Conservation (phyloP, 2,113 vertebrate genomes). For the Dryoscopus gambensis region DNA sequence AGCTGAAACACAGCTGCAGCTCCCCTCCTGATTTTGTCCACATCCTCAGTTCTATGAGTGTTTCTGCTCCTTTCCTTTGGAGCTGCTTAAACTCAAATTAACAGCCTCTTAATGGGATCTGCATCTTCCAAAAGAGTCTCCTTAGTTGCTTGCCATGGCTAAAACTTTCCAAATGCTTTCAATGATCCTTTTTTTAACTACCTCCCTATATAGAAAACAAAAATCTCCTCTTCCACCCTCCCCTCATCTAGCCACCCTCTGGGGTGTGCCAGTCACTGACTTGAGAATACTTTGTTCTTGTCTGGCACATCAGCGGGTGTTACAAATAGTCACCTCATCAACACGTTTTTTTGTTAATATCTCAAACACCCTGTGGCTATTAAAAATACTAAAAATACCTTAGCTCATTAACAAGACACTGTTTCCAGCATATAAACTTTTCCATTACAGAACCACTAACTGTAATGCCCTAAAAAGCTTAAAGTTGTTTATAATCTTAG, state of each 20-base stretch:
- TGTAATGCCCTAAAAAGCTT: not conserved
- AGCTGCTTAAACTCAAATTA: not conserved
- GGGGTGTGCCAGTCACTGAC: not conserved
- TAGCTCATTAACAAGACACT: not conserved
- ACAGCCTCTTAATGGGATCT: not conserved
- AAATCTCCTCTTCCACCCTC: not conserved
- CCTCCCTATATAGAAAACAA: not conserved
- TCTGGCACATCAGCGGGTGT: not conserved
- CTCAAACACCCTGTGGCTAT: not conserved
- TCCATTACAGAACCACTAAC: not conserved
- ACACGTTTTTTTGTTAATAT: not conserved
- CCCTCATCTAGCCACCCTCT: not conserved
- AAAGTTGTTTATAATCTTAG: not conserved
- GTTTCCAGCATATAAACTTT: conserved; percentile 5
- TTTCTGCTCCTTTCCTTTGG: not conserved
- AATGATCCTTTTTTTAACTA: not conserved
- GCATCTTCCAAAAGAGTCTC: not conserved
- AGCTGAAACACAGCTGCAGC: not conserved
- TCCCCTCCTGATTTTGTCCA: not conserved
- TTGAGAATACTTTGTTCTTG: not conserved
- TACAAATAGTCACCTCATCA: not conserved
- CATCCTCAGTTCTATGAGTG: not conserved
- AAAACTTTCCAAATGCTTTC: not conserved
- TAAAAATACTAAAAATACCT: conserved; percentile 2
- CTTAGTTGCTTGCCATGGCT: not conserved